Base-by-base conservation (phyloP, 2,113 vertebrate species). In the Onychostoma macrolepis region DNA sequence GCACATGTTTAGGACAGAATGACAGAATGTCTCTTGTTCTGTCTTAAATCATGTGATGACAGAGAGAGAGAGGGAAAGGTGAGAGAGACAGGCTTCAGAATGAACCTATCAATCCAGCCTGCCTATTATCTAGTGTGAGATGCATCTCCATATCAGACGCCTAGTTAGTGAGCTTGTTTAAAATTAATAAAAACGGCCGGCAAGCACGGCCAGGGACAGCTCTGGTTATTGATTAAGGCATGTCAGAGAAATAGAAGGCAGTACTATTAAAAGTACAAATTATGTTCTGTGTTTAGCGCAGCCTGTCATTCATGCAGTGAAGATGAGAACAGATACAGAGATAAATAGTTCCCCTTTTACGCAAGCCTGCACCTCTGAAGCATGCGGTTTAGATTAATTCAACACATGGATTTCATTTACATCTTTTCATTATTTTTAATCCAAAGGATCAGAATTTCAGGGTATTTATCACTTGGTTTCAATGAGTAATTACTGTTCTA, bases 121-220 rank as follows among this genome's bases (percentile, higher is more conserved):
- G 94, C 93, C 94, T 95, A 95, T 95, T 95, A 96, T 94, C 93
- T 91, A 36, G 84, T 91, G 92, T 92, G 92, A 94, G 94, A 95
- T 92, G 93, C 93, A 91, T 95, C 93, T 92, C 89, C 88, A 93
- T 91, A 92, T 91, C 90, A 93, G 93, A 89, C 91, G 93, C 92
- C 95, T 96, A 96, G 95, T 96, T 96, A 96, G 95, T 93, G 94
- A 88, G 93, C 92, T 94, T 95, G 93, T 95, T 94, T 93, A 93
- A 95, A 96, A 95, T 96, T 94, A 96, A 96, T 95, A 96, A 95
- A 95, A 94, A 85, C 92, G 91, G 90, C 88, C 80, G 88, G 91
- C 91, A 91, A 91, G 90, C 90, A 83, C 91, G 92, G 92, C 87
- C 89, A 90, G 91, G 85, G 93, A 93, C 94, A 90, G 92, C 90